Conservation (phyloP, 2,888 invertebrate species). For the Drosophila trichaetosa region DNA sequence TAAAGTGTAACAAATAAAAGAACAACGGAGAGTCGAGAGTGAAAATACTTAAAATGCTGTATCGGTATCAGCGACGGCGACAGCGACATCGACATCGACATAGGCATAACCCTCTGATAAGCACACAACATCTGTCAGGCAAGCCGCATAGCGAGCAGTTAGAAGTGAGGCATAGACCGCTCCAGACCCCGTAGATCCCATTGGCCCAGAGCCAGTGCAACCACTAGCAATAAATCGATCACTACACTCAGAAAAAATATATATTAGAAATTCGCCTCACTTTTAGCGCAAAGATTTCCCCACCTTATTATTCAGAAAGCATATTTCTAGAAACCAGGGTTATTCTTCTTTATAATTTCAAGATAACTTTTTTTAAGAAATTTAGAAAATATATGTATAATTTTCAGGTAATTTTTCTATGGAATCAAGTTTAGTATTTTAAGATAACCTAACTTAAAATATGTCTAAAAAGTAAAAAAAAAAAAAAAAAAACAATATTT, state of each 20-base stretch:
- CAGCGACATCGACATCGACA: constrained; percentile 23
- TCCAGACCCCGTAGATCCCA: neutral
- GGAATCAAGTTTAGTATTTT: neutral
- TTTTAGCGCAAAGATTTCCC: neutral
- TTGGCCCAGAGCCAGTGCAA: neutral
- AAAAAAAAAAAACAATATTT: too few relatives aligned
- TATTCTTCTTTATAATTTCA: too few relatives aligned
- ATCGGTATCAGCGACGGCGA: constrained; percentile 54
- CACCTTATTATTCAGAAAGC: neutral
- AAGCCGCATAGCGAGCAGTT: constrained; percentile 63
- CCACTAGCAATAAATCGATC: neutral
- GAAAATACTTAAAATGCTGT: constrained; percentile 43
- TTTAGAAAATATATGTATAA: neutral
- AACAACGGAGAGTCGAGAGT: constrained; percentile 20
- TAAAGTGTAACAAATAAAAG: constrained; percentile 47
- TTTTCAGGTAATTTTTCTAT: neutral
- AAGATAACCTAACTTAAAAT: neutral
- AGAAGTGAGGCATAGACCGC: neutral
- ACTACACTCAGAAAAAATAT: neutral
- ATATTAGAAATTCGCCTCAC: too few relatives aligned
- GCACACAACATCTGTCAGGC: constrained; percentile 68
- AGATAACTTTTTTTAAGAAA: neutral
- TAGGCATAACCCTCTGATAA: constrained; percentile 47
- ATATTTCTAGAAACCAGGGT: too few relatives aligned
- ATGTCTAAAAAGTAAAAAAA: neutral